Evolutionary conservation across 2,888 invertebrate genomes (phyloP).

Genomic region (Troilus luridus): DNA sequence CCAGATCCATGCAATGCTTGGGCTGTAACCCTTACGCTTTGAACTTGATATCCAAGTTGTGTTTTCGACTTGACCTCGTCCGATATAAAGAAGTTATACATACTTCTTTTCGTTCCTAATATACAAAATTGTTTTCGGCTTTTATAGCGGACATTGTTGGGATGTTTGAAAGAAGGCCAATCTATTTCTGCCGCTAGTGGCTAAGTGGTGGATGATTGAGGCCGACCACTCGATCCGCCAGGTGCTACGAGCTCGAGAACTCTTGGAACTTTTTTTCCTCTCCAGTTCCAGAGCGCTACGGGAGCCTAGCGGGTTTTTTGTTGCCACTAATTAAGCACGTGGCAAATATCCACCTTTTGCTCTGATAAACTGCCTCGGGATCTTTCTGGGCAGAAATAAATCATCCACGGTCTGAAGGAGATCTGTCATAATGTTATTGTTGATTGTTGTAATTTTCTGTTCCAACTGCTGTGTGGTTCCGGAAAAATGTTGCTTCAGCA

Average conservation of each 20-base stretch:
- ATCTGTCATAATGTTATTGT: constrained; percentile 38
- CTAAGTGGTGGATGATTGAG: constrained; percentile 45
- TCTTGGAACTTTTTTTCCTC: constrained; percentile 16
- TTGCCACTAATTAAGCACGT: constrained; percentile 53
- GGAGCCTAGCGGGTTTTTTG: constrained; percentile 43
- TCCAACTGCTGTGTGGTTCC: background rate
- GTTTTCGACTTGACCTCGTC: background rate
- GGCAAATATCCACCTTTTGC: constrained; percentile 51
- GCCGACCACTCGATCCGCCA: constrained; percentile 10
- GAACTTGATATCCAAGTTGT: background rate
- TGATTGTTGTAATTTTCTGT: constrained; percentile 3
- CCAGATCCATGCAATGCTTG: too few species aligned
- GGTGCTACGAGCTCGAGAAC: constrained; percentile 15
- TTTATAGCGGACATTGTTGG: constrained; percentile 29
- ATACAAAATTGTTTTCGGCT: constrained; percentile 7
- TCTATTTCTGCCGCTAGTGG: background rate
- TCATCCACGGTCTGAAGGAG: background rate
- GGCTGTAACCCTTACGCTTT: too few species aligned
- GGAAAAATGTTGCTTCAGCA: background rate
- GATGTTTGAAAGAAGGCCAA: constrained; percentile 36
- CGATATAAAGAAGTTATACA: background rate
- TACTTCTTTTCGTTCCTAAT: background rate
- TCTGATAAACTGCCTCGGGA: background rate
- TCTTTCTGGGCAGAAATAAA: background rate
- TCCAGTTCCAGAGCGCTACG: constrained; percentile 19